These are phyloP conservation scores for Adela reaumurella DNA, from an alignment of 2,888 invertebrate genomes.

Conservation along the genomic window DNA sequence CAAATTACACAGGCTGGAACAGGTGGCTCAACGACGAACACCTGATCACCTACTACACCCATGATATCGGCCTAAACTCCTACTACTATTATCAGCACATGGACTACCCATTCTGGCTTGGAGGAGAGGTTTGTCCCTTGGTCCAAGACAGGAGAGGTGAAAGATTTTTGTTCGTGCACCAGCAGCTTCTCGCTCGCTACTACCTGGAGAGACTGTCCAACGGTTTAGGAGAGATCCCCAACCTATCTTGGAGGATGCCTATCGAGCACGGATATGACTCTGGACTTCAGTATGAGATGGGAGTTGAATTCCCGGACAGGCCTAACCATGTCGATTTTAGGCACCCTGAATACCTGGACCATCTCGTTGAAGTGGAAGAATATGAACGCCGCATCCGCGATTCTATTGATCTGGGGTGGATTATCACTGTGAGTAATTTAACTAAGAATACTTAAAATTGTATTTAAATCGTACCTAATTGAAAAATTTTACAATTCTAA, in stretches of 20 bases:
- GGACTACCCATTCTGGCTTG: conserved; percentile 63
- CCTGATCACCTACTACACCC: conserved; percentile 64
- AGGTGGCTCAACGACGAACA: conserved; percentile 52
- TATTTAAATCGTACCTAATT: not conserved
- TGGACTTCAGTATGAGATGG: conserved; percentile 61
- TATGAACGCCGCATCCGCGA: conserved; percentile 56
- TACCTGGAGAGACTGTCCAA: conserved; percentile 72
- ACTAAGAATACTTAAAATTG: not conserved
- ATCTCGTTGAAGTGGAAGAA: conserved; percentile 39
- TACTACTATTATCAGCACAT: conserved; percentile 62
- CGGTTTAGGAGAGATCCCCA: conserved; percentile 62
- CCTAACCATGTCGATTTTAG: conserved; percentile 52
- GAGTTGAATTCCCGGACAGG: conserved; percentile 62
- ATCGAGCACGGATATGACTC: conserved; percentile 61
- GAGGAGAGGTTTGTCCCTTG: conserved; percentile 46
- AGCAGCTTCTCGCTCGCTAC: conserved; percentile 67
- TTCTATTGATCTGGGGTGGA: conserved; percentile 57
- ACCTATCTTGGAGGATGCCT: conserved; percentile 47
- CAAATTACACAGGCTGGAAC: conserved; percentile 61
- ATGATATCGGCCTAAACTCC: conserved; percentile 66
- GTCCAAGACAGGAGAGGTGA: conserved; percentile 61
- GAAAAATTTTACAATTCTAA: not conserved
- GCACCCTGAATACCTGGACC: conserved; percentile 35
- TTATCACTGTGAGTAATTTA: conserved; percentile 32
- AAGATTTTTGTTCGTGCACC: conserved; percentile 61